Base-by-base conservation (phyloP, 1,140 invertebrate genomes). In the Potamilus streckersoni region DNA sequence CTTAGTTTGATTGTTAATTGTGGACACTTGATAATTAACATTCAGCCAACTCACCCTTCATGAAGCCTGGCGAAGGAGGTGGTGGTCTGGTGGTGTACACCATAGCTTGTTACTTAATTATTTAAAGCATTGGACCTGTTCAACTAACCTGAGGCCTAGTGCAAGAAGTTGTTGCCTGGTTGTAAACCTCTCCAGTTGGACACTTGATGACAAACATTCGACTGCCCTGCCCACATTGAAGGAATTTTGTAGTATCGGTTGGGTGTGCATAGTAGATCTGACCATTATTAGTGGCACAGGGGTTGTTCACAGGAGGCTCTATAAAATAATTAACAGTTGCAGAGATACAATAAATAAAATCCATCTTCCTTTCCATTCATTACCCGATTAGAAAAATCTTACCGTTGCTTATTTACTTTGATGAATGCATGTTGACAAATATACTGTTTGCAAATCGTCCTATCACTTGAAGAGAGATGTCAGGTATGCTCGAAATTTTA, bases 131-230 rank as follows among this genome's bases (percentile, higher is more conserved):
- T 8, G 17, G 4, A 57, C 55, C 14, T n/a, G 16, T 38, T 69
- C 13, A 16, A 15, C 19, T 62, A 1, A 71, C 58, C 70, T 62
- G 58, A 20, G 20, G n/a, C 27, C 49, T 61, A 16, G 69, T n/a
- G 49, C 73, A 74, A 4, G 66, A 31, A n/a, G 60, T 56, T 3
- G 64, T 31, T 16, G 65, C 64, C 59, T 59, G 27, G 23, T 77
- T 74, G 65, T 74, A 82, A 8, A 79, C 38, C 8, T 78, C 73
- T 2, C 79, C 81, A 16, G 64, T n/a, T 13, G 76, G 79, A 60
- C 81, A 82, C 60, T 69, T 73, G 20, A 82, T 80, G 58, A 80
- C 60, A 62, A 77, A 82, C 62, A 74, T 74, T 59, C 72, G 59
- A 14, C 77, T 73, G 19, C 75, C 70, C 16, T 74, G 69, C 23